A percentile compares a stretch with the other conserved stretches of the same genome.
These are phyloP conservation scores for Atopsyche davidsoni DNA, from an alignment of 1,140 invertebrate species.

Conservation along the genomic window DNA sequence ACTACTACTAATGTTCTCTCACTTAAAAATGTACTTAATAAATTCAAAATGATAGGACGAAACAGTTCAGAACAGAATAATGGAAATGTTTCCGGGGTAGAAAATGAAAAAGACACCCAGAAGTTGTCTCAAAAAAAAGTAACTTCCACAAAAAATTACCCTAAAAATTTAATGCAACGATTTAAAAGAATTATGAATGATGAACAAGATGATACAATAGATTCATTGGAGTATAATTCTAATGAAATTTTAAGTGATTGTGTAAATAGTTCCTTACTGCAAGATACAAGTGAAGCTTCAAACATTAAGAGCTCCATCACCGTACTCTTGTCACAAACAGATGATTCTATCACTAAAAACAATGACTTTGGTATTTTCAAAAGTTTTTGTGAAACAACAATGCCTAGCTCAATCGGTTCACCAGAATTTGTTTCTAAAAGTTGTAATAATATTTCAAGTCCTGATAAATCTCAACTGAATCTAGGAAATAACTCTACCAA, in stretches of 20 bases:
- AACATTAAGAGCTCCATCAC: conserved; percentile 13
- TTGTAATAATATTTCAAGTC: conserved; percentile 42
- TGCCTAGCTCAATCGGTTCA: conserved; percentile 9
- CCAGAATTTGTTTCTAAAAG: conserved; percentile 41
- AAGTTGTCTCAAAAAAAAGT: conserved; percentile 38
- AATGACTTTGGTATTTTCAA: conserved; percentile 33
- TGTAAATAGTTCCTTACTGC: conserved; percentile 6
- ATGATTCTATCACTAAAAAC: conserved; percentile 10
- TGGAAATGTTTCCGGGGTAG: conserved; percentile 2
- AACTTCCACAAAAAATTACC: conserved; percentile 44
- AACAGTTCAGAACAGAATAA: conserved; percentile 14
- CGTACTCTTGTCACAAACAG: conserved; percentile 13
- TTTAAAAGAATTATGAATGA: conserved; percentile 51
- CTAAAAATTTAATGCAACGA: conserved; percentile 49
- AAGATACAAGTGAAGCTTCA: conserved; percentile 8
- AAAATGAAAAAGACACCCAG: conserved; percentile 27
- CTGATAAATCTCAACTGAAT: conserved; percentile 34
- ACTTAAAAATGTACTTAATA: conserved; percentile 43
- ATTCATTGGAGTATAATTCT: not conserved
- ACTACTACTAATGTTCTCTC: conserved; percentile 47
- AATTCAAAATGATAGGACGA: conserved; percentile 41
- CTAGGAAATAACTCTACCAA: conserved; percentile 42
- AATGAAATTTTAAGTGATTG: conserved; percentile 12
- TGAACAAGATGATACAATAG: conserved; percentile 33
- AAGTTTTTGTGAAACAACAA: conserved; percentile 41